Evolutionary conservation across 2,797 vertebrate species (phyloP), one percentile per base, ranked within the genome.

Genomic region (Phrynocephalus guinanensis): DNA sequence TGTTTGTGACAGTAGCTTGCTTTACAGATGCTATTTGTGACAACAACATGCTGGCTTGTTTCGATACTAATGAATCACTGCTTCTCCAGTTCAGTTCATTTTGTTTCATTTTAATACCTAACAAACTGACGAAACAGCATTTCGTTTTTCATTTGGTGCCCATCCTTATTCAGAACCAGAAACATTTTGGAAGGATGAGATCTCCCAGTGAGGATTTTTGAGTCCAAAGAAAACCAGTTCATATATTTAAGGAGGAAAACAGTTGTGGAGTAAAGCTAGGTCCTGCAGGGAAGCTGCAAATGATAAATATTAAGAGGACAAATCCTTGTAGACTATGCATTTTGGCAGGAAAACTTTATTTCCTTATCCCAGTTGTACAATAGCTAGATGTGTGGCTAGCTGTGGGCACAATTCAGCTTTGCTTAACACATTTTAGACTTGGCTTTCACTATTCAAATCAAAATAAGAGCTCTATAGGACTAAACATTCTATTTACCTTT

Each of bases 281-380:
- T 50, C 67, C 68, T 83, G 44, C 16, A 38, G 26, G 73, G 30
- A 63, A 76, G 30, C 26, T 77, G 48, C n/a, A 87, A 26, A 70
- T 68, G 80, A n/a, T 78, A 60, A 71, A 75, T 15, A 71, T 24
- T 33, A 15, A 87, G 82, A 77, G 6, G 10, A 67, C 5, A 78
- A 83, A 78, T 83, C 50, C 50, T 75, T 83, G 7, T n/a, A 87
- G 30, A 18, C 24, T 26, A 79, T 52, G 22, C 48, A 52, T 85
- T 66, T 78, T 60, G 48, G 26, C 71, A 82, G 24, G 48, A 56
- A 78, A 78, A 70, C 6, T 38, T 28, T 71, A 33, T 72, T 84
- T 86, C 30, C 50, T 28, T 67, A 30, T 82, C 38, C 30, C 71
- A 76, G 44, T 6, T 48, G 33, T 33, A 30, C 52, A 30, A 8